Conservation (phyloP, 2,797 vertebrate genomes). For the Phrynocephalus vlangalii region DNA sequence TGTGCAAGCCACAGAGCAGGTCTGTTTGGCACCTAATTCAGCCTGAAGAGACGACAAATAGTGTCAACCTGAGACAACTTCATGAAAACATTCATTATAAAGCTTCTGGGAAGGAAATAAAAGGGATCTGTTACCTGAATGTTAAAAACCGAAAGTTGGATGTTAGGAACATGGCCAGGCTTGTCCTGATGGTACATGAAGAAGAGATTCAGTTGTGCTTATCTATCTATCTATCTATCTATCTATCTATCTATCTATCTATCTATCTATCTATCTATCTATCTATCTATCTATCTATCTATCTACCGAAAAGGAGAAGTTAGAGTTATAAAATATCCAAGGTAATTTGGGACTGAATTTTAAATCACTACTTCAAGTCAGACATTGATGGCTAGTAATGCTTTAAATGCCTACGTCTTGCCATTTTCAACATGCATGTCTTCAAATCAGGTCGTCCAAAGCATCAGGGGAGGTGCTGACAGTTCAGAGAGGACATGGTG, state of each 20-base stretch:
- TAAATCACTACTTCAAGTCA: conserved; percentile 50
- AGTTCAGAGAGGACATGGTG: background rate
- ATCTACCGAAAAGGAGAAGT: conserved; percentile 42
- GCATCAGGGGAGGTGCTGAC: background rate
- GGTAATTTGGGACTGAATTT: conserved; percentile 61
- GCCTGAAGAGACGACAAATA: conserved; percentile 55
- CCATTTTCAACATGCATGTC: conserved; percentile 25
- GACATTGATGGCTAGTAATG: conserved; percentile 23
- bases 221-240: background rate
- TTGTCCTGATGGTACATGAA: conserved; percentile 56
- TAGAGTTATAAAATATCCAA: conserved; percentile 61
- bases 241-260: too few species aligned
- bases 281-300: too few species aligned
- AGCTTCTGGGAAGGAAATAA: conserved; percentile 66
- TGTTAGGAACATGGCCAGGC: conserved; percentile 68
- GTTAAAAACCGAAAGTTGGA: conserved; percentile 62
- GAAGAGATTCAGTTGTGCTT: conserved; percentile 66
- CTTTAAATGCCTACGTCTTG: conserved; percentile 38
- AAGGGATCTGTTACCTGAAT: conserved; percentile 75
- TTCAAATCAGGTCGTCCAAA: background rate
- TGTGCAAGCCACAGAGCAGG: background rate
- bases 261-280: too few species aligned
- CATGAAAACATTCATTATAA: conserved; percentile 60
- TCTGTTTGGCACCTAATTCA: conserved; percentile 38
- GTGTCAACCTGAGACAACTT: conserved; percentile 44